These are phyloP conservation scores for Phytoseiulus persimilis DNA, from an alignment of 2,888 invertebrate genomes.

Conservation along the genomic window DNA sequence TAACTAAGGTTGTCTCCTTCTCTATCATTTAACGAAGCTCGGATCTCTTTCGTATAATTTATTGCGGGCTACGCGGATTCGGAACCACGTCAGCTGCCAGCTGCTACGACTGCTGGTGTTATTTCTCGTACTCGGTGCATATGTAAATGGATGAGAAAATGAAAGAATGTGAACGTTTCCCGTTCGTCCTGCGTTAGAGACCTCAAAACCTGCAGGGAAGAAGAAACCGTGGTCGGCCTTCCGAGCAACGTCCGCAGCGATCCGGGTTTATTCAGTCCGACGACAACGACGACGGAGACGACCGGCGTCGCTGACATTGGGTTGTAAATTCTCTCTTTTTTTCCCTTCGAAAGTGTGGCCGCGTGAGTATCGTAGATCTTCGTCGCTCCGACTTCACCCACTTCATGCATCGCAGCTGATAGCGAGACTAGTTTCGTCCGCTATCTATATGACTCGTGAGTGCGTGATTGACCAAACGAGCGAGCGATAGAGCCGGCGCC, in stretches of 20 bases:
- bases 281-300: neutral
- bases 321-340: neutral
- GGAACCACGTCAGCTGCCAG: neutral
- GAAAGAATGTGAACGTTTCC: neutral
- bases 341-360: neutral
- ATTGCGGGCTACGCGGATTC: neutral
- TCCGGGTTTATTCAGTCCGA: neutral
- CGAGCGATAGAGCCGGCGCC: neutral
- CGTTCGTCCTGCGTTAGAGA: no score
- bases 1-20: neutral
- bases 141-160: neutral
- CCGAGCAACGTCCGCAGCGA: neutral
- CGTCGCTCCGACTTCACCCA: neutral
- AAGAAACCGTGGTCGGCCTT: neutral
- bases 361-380: neutral
- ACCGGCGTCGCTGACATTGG: neutral
- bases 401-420: neutral
- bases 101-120: neutral
- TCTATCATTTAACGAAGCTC: neutral
- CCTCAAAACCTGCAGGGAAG: no score
- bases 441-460: slow-evolving; percentile 5
- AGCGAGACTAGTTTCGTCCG: neutral
- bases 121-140: neutral
- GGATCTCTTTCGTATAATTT: neutral
- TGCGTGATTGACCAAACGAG: neutral